phyloP scores from a whole-genome alignment of 2,113 vertebrate species.

The Lamprotornis superbus region DNA sequence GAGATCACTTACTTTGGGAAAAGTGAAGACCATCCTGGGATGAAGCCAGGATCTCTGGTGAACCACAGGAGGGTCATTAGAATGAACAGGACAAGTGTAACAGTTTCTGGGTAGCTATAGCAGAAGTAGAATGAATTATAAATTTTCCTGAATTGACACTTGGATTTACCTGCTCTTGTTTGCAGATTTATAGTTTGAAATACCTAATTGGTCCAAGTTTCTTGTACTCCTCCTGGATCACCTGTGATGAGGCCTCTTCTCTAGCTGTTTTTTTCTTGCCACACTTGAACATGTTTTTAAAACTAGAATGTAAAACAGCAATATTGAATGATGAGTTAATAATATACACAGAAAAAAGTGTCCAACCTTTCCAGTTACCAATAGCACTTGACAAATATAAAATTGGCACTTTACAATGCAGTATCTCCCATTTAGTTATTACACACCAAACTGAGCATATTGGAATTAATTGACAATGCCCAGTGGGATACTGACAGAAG shows the following conservation, averaged over 20 bases:
- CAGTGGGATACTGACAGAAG: background rate
- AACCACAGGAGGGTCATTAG: constrained; percentile 89
- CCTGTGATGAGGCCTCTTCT: constrained; percentile 75
- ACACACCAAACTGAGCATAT: background rate
- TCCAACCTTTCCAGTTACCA: background rate
- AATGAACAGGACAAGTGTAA: constrained; percentile 82
- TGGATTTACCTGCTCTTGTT: background rate
- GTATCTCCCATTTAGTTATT: background rate
- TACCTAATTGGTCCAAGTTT: constrained; percentile 83
- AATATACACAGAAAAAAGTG: background rate
- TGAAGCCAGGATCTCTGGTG: constrained; percentile 86
- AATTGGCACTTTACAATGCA: background rate
- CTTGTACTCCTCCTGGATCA: constrained; percentile 81
- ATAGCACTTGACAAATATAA: background rate
- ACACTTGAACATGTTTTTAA: constrained; percentile 78
- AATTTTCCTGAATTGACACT: background rate
- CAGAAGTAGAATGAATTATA: constrained; percentile 25
- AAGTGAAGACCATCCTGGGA: constrained; percentile 85
- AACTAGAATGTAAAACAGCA: constrained; percentile 68
- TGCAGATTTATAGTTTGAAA: background rate
- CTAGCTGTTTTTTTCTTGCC: constrained; percentile 68
- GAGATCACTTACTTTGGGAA: constrained; percentile 82
- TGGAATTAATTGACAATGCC: background rate
- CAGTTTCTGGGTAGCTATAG: constrained; percentile 83
- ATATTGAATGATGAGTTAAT: background rate